Base-by-base conservation (phyloP, 2,797 vertebrate species). In the Tangara arthus region DNA sequence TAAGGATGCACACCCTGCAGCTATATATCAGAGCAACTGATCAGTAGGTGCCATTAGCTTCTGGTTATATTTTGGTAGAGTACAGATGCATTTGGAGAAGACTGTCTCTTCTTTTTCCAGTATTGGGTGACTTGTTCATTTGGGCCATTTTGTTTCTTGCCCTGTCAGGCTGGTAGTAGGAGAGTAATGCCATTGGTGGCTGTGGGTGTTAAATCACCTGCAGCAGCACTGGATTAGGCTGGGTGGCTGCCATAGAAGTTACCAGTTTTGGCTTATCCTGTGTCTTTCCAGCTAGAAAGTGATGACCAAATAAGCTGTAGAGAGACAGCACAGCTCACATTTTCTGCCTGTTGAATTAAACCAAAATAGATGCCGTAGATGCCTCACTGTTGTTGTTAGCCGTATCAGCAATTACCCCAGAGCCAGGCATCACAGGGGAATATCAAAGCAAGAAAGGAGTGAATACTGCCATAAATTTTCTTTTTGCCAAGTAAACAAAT, bases 81-180 rank as follows among this genome's bases (percentile, higher is more conserved):
- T 47, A 42, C 37, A 60, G 37, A 39, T 87, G 15, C 66, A 32
- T 88, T 70, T 95, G 66, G 63, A 94, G 30, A 63, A 76, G 65
- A 47, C 46, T 30, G 16, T 87, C 94, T 69, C 27, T 39, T 76
- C n/a, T 81, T 77, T 80, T 86, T 42, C 30, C 11, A 17, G n/a
- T 64, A 23, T 65, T 76, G 49, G 39, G 53, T 71, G 49, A 63
- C 64, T 91, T 93, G 69, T 90, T 96, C 26, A 8, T 95, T 94
- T 90, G 91, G 88, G 75, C 84, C 82, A 63, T 92, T 96, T 70
- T 92, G 52, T 95, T 94, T 97, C 89, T 88, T 96, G 85, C 32
- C 49, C 46, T 68, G 8, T 87, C 73, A 80, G 34, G 32, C 18
- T 37, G 41, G 15, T 73, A 53, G 35, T 34, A 22, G 42, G 44